Base-by-base conservation (phyloP, 2,797 vertebrate species). In the Borostomias antarcticus region DNA sequence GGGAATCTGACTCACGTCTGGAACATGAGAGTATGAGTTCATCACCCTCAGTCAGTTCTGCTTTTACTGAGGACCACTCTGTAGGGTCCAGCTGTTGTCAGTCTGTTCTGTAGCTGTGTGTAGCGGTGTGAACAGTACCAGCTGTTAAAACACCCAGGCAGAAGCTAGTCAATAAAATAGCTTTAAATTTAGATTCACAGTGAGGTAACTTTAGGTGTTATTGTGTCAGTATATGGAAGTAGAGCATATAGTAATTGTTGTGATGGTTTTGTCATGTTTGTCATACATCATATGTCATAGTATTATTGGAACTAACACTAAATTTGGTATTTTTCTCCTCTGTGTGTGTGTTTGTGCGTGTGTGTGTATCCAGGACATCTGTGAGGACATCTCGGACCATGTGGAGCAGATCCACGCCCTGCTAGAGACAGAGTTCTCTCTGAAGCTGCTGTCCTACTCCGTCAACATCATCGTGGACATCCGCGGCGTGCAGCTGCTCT, bases 401-500 rank as follows among this genome's bases (percentile, higher is more conserved):
- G 97, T 99, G 82, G 97, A 99, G 89, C 96, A 98, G 90, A 97
- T 99, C 77, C 97, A 98, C 11, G 97, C 97, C 66, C 89, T 99
- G 4, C 82, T 99, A 78, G 97, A 99, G 92, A 98, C 97, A 0
- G 97, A 98, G 86, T 98, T 99, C 91, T 98, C 97, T 82, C 89
- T 99, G 76, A 98, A 98, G 88, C 93, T 99, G 64, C 91, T 99
- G 62, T 98, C 97, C 58, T 98, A 98, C 86, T 99, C 97, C 0
- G 96, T 99, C 86, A 98, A 95, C 67, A 96, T 99, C 86, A 97
- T 99, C 5, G 96, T 99, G 0, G 97, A 99, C 88, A 98, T 99
- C 82, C 94, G 96, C 28, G 94, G 94, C 0, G 98, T 98, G 58
- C 98, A 99, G 87, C 91, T 99, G 29, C 94, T 99, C 77, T 99